Percentiles rank a stretch among this genome's conserved stretches.
phyloP scores from a whole-genome alignment of 1,140 invertebrate species.

The Penaeus japonicus region DNA sequence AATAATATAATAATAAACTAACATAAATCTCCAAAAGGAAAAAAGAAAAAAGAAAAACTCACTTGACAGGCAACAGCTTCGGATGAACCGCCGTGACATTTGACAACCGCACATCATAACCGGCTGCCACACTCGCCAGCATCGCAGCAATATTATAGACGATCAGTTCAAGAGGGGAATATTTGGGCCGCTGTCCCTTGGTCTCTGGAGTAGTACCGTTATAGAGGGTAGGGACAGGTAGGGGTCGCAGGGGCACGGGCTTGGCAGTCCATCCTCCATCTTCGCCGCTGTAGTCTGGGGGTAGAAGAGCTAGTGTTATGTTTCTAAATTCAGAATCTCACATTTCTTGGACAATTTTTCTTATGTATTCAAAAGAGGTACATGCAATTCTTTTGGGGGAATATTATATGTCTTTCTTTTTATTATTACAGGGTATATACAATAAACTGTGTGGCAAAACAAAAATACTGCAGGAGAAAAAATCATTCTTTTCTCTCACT shows the following conservation, averaged over 20 bases:
- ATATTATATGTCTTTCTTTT: too few species aligned
- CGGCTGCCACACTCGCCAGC: conserved; percentile 85
- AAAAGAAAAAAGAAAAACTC: conserved; percentile 35
- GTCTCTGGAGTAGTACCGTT: conserved; percentile 70
- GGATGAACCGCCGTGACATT: conserved; percentile 86
- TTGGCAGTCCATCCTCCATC: conserved; percentile 21
- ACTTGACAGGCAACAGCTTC: conserved; percentile 74
- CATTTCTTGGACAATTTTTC: too few species aligned
- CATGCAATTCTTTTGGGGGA: too few species aligned
- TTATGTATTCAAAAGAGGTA: too few species aligned
- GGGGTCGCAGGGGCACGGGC: conserved; percentile 59
- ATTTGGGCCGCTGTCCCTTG: conserved; percentile 45
- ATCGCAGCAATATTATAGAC: conserved; percentile 91
- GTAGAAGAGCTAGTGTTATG: not conserved
- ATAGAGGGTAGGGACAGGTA: conserved; percentile 80
- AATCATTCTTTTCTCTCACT: not conserved
- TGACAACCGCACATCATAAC: conserved; percentile 88
- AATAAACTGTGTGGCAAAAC: too few species aligned
- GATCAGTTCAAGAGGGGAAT: conserved; percentile 79
- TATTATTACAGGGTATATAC: too few species aligned
- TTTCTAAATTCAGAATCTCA: not conserved
- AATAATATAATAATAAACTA: not conserved
- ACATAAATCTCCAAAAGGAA: not conserved
- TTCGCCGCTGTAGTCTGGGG: not conserved
- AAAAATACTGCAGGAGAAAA: not conserved